Evolutionary conservation across 2,888 invertebrate genomes (phyloP).

Genomic region (Mechanitis mazaeus): DNA sequence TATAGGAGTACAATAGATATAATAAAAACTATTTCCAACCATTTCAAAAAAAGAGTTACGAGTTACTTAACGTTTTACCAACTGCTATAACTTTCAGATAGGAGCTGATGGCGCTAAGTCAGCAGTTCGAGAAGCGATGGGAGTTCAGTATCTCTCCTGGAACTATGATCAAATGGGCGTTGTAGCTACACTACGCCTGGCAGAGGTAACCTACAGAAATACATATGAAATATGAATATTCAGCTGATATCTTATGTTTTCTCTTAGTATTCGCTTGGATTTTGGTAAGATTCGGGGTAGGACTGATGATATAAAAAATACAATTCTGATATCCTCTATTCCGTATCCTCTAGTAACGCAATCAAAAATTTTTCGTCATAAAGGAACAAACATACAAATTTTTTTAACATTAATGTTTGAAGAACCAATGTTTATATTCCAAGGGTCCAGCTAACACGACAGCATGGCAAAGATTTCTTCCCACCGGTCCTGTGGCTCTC

Average conservation of each 20-base stretch:
- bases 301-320: too few species aligned
- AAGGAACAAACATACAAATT: too few species aligned
- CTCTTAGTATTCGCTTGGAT: too few species aligned
- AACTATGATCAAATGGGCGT: constrained; percentile 93
- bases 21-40: too few species aligned
- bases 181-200: constrained; percentile 91
- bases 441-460: constrained; percentile 86
- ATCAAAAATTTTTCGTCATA: too few species aligned
- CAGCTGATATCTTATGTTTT: too few species aligned
- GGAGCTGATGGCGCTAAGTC: constrained; percentile 98
- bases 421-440: neutral
- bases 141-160: constrained; percentile 86
- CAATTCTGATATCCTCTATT: too few species aligned
- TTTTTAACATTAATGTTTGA: neutral
- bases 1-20: too few species aligned
- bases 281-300: too few species aligned
- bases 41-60: too few species aligned
- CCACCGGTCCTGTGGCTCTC: constrained; percentile 93
- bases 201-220: constrained; percentile 76
- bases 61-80: neutral
- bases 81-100: constrained; percentile 66
- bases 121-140: constrained; percentile 88
- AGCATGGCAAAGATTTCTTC: constrained; percentile 97
- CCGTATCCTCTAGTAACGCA: too few species aligned
- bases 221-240: too few species aligned